Evolutionary conservation across 2,888 invertebrate species (phyloP).

Genomic region (Beris chalybata): DNA sequence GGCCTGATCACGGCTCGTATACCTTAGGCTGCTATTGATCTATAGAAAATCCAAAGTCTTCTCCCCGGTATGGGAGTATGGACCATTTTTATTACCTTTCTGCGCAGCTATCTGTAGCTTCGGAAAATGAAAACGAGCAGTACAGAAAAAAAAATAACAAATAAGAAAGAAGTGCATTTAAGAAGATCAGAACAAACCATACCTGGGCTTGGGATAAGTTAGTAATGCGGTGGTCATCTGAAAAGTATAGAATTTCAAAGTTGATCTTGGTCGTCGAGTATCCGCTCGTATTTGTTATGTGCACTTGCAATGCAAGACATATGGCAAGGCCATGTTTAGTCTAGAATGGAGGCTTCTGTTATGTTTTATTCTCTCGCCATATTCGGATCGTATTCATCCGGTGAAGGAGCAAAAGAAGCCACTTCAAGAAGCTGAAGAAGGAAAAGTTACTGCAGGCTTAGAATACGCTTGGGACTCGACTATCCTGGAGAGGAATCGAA

Average conservation of each 20-base stretch:
- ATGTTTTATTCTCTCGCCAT: conserved; percentile 8
- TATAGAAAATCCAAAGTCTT: conserved; percentile 3
- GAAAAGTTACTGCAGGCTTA: no score
- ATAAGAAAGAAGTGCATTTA: not conserved
- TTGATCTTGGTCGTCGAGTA: conserved; percentile 30
- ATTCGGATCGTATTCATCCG: conserved; percentile 23
- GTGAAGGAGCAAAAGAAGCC: conserved; percentile 23
- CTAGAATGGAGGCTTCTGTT: conserved; percentile 18
- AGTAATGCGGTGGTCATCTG: conserved; percentile 27
- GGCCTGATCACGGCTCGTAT: not conserved
- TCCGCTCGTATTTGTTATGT: conserved; percentile 24
- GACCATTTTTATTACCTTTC: no score
- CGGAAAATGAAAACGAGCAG: no score
- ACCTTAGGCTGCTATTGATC: not conserved
- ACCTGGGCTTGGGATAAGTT: not conserved
- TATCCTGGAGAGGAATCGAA: no score
- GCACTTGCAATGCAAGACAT: conserved; percentile 31
- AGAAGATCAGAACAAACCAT: not conserved
- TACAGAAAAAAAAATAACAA: no score
- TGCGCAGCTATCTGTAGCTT: no score
- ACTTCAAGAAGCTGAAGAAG: not conserved
- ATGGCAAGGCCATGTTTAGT: conserved; percentile 30
- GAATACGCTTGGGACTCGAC: no score
- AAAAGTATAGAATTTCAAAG: conserved; percentile 31
- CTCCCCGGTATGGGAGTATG: not conserved